Evolutionary conservation across 2,113 vertebrate species (phyloP).

Genomic region (Suncus etruscus): DNA sequence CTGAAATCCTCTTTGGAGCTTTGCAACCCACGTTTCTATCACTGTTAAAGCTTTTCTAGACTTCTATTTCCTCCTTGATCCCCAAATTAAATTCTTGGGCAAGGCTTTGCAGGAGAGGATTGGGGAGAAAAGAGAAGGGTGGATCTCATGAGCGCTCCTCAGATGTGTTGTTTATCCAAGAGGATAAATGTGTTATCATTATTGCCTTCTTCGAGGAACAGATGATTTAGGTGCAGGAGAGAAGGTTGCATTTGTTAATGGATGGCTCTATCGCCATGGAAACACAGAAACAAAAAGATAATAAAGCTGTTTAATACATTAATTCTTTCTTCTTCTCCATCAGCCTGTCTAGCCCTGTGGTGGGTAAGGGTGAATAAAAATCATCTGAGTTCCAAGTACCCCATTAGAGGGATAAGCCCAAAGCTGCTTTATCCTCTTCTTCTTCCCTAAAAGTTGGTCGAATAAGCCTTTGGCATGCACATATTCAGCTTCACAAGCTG

Average conservation of each 20-base stretch:
- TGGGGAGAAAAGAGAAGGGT: neutral
- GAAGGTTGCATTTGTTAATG: conserved; percentile 61
- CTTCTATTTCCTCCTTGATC: neutral
- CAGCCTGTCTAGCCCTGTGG: neutral
- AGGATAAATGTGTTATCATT: conserved; percentile 46
- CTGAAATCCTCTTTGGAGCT: neutral
- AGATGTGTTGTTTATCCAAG: conserved; percentile 45
- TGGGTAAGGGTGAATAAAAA: too few species aligned
- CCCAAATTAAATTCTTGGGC: neutral
- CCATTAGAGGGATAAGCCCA: neutral
- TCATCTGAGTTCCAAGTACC: neutral
- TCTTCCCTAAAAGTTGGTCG: too few species aligned
- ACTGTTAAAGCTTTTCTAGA: neutral
- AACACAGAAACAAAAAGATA: conserved; percentile 55
- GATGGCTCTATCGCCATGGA: conserved; percentile 73
- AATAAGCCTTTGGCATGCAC: too few species aligned
- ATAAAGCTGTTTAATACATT: conserved; percentile 49
- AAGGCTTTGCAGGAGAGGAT: conserved; percentile 55
- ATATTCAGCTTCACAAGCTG: too few species aligned
- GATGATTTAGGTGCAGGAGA: conserved; percentile 57
- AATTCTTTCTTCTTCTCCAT: conserved; percentile 17
- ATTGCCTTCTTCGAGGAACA: conserved; percentile 68
- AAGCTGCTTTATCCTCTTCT: neutral
- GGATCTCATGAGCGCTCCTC: conserved; percentile 17
- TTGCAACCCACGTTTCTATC: neutral